Base-by-base conservation (phyloP, 1,140 invertebrate species). In the Choristoneura fumiferana region DNA sequence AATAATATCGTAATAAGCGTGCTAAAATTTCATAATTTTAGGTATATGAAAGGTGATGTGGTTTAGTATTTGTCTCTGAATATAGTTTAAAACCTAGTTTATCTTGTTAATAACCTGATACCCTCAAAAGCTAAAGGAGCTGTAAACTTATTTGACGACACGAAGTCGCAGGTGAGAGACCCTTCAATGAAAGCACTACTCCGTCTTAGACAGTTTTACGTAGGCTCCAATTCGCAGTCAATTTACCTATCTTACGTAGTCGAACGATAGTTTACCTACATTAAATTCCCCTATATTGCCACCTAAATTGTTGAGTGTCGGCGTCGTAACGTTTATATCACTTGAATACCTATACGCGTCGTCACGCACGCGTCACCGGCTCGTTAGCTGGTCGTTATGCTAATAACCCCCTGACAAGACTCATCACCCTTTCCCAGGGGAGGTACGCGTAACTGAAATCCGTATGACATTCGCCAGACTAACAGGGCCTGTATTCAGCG, bases 311-410 rank as follows among this genome's bases (percentile, higher is more conserved):
- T 49, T 49, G 22, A 49, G 40, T 45, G 40, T 45, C 17, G 18
- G n/a, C 40, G 40, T 45, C 40, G 40, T 49, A 49, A 49, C 43
- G 43, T 49, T 49, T 49, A 49, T 49, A 49, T 49, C 43, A 49
- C 43, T 49, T 18, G 43, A 49, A 49, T 49, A 29, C 43, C 43
- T 49, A 49, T 49, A 49, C 43, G 43, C 22, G 43, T 17, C 29
- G 60, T 65, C 67, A 65, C 63, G 67, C 59, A 52, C 40, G 43
- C 29, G 12, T 40, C 39, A 29, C 18, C 29, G 40, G n/a, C 15
- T 72, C 69, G 66, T 69, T 72, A 72, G 60, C 39, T 62, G 62
- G 63, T 64, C 63, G 67, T 72, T 72, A 69, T 63, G 67, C 62
- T 66, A 67, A 69, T 69, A 64, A 67, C 62, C 40, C 14, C 18